Evolutionary conservation across 2,888 invertebrate genomes (phyloP), one percentile per base, ranked within the genome.

Genomic region (Psococerastis gibbosa): DNA sequence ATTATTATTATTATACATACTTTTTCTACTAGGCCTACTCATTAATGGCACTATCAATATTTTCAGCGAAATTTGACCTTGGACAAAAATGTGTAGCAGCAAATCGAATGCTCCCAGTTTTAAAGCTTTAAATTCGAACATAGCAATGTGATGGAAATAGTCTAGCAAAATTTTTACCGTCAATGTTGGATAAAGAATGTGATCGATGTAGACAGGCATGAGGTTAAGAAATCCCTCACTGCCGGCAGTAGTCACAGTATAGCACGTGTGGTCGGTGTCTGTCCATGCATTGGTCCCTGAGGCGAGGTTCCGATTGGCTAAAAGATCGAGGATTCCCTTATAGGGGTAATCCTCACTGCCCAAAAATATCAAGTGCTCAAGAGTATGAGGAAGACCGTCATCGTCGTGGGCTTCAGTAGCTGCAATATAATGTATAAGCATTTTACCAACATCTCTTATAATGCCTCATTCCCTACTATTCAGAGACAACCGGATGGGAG

Each of bases 261-360:
- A 92, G 53, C 79, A 82, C 0, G 91, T 92, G 57, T 88, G 84
- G 60, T 92, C 89, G 0, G 69, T 71, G 55, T 73, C 73, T 0
- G 91, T 92, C 78, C 79, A 81, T 0, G 89, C 91, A 65, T 92
- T 91, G 2, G 91, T 91, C 1, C 91, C 91, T 32, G 83, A 83
- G 2, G 89, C 88, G 55, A 88, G 68, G 56, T 87, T 89, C 27
- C 88, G 70, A 60, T 89, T 91, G 5, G 91, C 89, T 51, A 89
- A 62, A 43, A 89, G 66, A 63, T 92, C 91, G 48, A 92, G 62
- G 38, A 89, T 75, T 3, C 89, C 89, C 60, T 88, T 89, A 59
- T 78, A 89, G 0, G 89, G 89, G 58, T 85, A 91, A 11, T 80
- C 70, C 57, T 89, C 76, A 49, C 88, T 89, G 1, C 91, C 92